These are phyloP conservation scores for Microctenopoma stevenorrisi DNA, from an alignment of 2,797 vertebrate genomes.

Conservation along the genomic window DNA sequence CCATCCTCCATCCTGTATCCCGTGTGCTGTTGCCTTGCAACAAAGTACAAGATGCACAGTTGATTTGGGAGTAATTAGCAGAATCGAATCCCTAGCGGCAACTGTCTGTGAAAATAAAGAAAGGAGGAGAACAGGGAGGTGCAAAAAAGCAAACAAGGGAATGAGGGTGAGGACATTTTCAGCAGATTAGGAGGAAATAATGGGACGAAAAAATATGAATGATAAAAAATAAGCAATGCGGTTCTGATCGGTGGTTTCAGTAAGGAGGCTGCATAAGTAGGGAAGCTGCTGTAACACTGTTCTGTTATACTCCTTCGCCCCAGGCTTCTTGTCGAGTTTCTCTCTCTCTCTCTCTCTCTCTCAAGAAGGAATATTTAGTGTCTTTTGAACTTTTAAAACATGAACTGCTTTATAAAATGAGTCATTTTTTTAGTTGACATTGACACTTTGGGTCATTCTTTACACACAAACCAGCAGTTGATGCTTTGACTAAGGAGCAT, in stretches of 20 bases:
- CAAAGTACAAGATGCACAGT: conserved; percentile 58
- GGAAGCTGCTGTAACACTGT: conserved; percentile 7
- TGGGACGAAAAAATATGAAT: not conserved
- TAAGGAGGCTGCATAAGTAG: conserved; percentile 8
- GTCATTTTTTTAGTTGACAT: not conserved
- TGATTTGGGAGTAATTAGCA: conserved; percentile 82
- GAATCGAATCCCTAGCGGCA: conserved; percentile 64
- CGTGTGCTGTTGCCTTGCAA: conserved; percentile 70
- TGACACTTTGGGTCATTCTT: not conserved
- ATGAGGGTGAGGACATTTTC: not conserved
- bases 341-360: conserved; percentile 3
- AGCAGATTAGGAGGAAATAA: conserved; percentile 13
- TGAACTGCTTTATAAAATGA: not conserved
- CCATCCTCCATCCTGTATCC: conserved; percentile 48
- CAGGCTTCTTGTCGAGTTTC: conserved; percentile 14
- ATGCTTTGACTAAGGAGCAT: conserved; percentile 12
- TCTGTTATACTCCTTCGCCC: not conserved
- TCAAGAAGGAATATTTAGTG: conserved; percentile 2
- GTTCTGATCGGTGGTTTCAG: not conserved
- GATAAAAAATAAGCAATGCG: conserved; percentile 10
- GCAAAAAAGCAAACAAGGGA: conserved; percentile 36
- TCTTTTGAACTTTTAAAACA: conserved; percentile 20
- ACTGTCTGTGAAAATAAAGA: conserved; percentile 55
- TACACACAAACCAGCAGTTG: conserved; percentile 37
- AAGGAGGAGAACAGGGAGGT: conserved; percentile 41